Base-by-base conservation (phyloP, 2,888 invertebrate genomes). In the Rambutsinella grinnellia region DNA sequence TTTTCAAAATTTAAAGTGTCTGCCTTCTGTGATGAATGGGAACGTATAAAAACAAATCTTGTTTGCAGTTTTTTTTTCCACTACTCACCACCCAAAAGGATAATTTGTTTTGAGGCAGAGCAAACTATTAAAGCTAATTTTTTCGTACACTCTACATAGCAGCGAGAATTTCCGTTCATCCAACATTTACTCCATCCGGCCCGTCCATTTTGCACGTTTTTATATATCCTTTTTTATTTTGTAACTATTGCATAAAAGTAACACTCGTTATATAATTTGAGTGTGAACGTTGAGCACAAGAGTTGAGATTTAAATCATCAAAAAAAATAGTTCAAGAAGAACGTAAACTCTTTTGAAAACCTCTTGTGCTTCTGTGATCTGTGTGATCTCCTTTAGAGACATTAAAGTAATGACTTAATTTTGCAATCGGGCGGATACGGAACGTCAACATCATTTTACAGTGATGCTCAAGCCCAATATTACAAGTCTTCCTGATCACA, bases 111-210 rank as follows among this genome's bases (percentile, higher is more conserved):
- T 8, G 13, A 36, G 5, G 36, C 36, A 36, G 36, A 36, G 36
- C 36, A 36, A 36, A 13, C 36, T 36, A 36, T 36, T 36, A 36
- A 36, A 36, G 19, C 19, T 13, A 49, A 13, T 17, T 17, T 5
- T 49, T 5, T 49, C 19, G 15, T 53, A n/a, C 13, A 53, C 53
- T 13, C 23, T 53, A 21, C 13, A 53, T 5, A 19, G 15, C 49
- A 28, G 28, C n/a, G n/a, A n/a, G n/a, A n/a, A n/a, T 57, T 57
- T 57, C 57, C 57, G 57, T 57, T 57, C 19, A 5, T 56, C 26
- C 24, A 17, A 36, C 36, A 36, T 8, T 26, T 24, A 56, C 15
- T 26, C 17, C 57, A 57, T 57, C 57, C 57, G 57, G 57, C 28
- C 57, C 27, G 8, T 57, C 6, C 36, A 8, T 36, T 36, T 36